Evolutionary conservation across 2,888 invertebrate species (phyloP), one percentile per base, ranked within the genome.

Genomic region (Macaria liturata): DNA sequence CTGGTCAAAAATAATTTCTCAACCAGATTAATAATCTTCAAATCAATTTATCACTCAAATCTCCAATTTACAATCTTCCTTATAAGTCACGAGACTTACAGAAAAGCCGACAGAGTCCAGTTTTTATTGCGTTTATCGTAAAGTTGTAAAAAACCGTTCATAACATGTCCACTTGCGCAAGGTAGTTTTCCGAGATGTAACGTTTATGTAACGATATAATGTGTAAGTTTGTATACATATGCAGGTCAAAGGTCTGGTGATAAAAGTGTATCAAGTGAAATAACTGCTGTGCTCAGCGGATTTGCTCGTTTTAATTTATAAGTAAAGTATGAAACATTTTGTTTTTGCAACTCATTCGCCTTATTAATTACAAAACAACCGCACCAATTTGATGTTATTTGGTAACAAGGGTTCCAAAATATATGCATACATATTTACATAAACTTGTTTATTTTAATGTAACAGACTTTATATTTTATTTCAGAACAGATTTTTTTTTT

Each of bases 121-220:
- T 58, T 58, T 57, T 58, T 54, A 48, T 34, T 4, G 9, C 43
- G 42, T 1, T 42, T 58, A 58, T 49, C 46, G 49, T 39, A 45
- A 58, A 58, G 49, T 46, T 49, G 54, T 46, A 58, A 53, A 37
- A 52, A 46, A 50, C 46, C 31, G 44, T 49, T 53, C 49, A 54
- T 58, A 46, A 50, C 58, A 39, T 46, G 31, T 43, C 54, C 8
- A 4, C 20, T 58, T 58, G 37, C 46, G 49, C 32, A 49, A 58
- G 45, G 32, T 20, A 57, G 34, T 57, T 54, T 54, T 49, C 54
- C 49, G 43, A 53, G 49, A 54, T 32, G 49, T 58, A 43, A 57
- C 57, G 4, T 42, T 42, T 54, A 54, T 54, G 32, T 57, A 52
- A 57, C 37, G 31, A 42, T 47, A 42, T 47, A 43, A 42, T 50